These are phyloP conservation scores for Apis cerana DNA, from an alignment of 1,140 invertebrate species.

Conservation along the genomic window DNA sequence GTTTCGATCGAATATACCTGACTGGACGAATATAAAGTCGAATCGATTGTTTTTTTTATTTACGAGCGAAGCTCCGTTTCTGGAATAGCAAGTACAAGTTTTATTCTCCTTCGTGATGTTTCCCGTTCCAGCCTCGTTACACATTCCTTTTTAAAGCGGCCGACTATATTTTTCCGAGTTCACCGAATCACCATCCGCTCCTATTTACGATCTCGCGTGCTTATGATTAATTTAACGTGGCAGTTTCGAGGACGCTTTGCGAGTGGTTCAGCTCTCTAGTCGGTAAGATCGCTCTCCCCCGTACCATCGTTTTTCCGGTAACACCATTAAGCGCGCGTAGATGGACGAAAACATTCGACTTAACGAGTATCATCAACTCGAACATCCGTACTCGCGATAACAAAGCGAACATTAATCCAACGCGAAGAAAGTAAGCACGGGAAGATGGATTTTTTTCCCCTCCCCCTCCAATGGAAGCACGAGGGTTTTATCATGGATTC, in stretches of 20 bases:
- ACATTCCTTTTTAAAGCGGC: slow-evolving; percentile 41
- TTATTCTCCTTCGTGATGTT: slow-evolving; percentile 9
- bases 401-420: slow-evolving; percentile 3
- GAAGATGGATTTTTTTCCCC: background rate
- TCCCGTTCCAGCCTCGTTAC: slow-evolving; percentile 47
- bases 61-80: slow-evolving; percentile 61
- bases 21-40: slow-evolving; percentile 59
- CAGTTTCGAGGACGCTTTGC: background rate
- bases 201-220: background rate
- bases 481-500: background rate
- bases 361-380: slow-evolving; percentile 21
- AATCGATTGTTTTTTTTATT: slow-evolving; percentile 66
- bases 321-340: background rate
- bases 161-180: slow-evolving; percentile 8
- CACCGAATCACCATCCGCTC: no score
- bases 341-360: slow-evolving; percentile 13
- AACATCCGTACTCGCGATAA: background rate
- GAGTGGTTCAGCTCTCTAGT: background rate
- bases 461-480: no score
- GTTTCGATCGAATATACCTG: background rate
- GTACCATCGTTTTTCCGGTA: background rate
- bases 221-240: slow-evolving; percentile 18
- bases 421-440: background rate
- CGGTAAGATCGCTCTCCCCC: background rate
- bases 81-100: slow-evolving; percentile 56